Percentiles rank a stretch among this genome's conserved stretches.
Conservation (phyloP, 2,797 vertebrate genomes). For the Labroides dimidiatus region DNA sequence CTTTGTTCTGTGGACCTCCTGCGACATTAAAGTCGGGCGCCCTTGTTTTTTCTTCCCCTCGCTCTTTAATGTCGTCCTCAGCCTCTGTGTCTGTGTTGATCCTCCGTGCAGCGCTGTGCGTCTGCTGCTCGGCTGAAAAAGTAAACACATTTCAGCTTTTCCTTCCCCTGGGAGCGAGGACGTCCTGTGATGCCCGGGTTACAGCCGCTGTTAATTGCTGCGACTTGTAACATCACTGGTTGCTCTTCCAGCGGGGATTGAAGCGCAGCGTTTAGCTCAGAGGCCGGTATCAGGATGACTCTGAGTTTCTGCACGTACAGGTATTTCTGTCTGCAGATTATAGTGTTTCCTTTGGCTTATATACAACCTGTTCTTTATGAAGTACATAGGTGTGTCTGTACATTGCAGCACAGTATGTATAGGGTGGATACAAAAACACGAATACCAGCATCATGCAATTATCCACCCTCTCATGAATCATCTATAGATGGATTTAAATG, state of each 20-base stretch:
- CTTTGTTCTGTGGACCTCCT: not conserved
- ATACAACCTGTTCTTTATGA: not conserved
- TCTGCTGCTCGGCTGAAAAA: slow-evolving; percentile 11
- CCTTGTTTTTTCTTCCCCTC: not conserved
- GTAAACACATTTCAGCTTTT: slow-evolving; percentile 32
- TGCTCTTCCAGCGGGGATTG: not conserved
- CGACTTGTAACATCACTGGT: not conserved
- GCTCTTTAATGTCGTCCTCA: not conserved
- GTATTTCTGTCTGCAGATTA: not conserved
- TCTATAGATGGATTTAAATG: not conserved
- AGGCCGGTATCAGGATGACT: not conserved
- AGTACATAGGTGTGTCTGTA: not conserved
- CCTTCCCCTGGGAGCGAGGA: slow-evolving; percentile 43
- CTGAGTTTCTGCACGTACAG: not conserved
- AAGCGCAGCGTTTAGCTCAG: not conserved
- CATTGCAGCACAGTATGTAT: not conserved
- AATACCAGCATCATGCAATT: not conserved
- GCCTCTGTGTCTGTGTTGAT: slow-evolving; percentile 3
- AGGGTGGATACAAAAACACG: not conserved
- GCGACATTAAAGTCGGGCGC: not conserved
- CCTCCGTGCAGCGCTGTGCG: not conserved
- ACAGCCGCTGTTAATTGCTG: slow-evolving; percentile 13
- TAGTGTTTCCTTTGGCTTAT: not conserved
- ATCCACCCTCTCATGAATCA: not conserved
- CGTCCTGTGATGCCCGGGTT: slow-evolving; percentile 17